These are phyloP conservation scores for Campoletis sonorensis DNA, from an alignment of 1,140 invertebrate species.

Conservation along the genomic window DNA sequence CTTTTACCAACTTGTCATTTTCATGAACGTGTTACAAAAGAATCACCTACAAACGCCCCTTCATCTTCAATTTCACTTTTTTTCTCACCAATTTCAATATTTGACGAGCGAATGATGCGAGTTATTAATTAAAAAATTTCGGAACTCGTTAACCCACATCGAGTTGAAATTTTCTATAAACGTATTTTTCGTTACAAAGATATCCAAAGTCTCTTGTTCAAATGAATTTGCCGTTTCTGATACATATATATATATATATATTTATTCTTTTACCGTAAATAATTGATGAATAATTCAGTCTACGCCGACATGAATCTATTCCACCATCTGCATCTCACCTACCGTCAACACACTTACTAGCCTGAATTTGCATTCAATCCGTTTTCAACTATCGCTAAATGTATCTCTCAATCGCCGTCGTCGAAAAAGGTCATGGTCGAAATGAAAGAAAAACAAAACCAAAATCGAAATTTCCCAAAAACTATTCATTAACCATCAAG, in stretches of 20 bases:
- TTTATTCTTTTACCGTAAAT: not conserved
- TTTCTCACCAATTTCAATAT: no score
- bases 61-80: no score
- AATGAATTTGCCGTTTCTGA: slow-evolving; percentile 2
- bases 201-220: no score
- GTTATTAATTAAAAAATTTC: no score
- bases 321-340: slow-evolving; percentile 4
- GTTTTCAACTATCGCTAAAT: not conserved
- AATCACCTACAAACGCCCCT: not conserved
- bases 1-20: not conserved
- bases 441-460: not conserved
- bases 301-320: slow-evolving; percentile 4
- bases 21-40: not conserved
- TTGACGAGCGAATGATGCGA: no score
- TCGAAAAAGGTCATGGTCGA: not conserved
- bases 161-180: no score
- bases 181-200: no score
- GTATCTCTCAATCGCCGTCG: not conserved
- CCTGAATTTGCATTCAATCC: slow-evolving; percentile 2
- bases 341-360: not conserved
- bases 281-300: not conserved
- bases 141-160: no score
- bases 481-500: no score
- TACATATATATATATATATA: no score
- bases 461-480: no score